Evolutionary conservation across 2,797 vertebrate species (phyloP).

Genomic region (Ctenopoma multispine): DNA sequence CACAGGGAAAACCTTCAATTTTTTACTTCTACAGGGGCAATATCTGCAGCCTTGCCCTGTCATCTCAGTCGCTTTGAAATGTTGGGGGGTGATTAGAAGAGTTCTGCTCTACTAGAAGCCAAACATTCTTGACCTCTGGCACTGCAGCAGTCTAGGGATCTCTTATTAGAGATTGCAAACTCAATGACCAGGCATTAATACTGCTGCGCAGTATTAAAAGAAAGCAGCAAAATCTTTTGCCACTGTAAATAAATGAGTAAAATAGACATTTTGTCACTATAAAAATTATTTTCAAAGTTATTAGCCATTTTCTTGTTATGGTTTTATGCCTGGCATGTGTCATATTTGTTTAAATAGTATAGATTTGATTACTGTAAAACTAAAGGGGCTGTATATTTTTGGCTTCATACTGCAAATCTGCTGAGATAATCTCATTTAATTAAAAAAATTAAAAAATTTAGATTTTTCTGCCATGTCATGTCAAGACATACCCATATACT

Average conservation of each 20-base stretch:
- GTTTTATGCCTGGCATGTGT: background rate
- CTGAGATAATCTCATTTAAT: background rate
- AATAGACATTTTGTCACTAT: background rate
- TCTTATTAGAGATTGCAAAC: constrained; percentile 42
- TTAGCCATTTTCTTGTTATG: background rate
- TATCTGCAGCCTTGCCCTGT: constrained; percentile 18
- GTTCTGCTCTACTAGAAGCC: constrained; percentile 54
- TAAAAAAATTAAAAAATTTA: no score
- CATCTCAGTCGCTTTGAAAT: constrained; percentile 39
- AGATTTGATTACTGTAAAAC: constrained; percentile 2
- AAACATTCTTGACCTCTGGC: constrained; percentile 50
- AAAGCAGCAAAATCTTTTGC: constrained; percentile 16
- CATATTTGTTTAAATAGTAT: background rate
- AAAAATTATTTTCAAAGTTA: background rate
- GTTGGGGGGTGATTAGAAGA: constrained; percentile 46
- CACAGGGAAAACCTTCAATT: background rate
- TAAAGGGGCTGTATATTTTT: background rate
- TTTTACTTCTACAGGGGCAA: background rate
- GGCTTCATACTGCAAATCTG: background rate
- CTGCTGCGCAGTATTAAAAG: constrained; percentile 3
- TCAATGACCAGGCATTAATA: constrained; percentile 32
- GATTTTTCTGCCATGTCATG: no score
- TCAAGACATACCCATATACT: background rate
- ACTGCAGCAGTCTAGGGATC: constrained; percentile 31
- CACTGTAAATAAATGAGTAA: background rate